Base-by-base conservation (phyloP, 2,888 invertebrate genomes). In the Panopea generosa region DNA sequence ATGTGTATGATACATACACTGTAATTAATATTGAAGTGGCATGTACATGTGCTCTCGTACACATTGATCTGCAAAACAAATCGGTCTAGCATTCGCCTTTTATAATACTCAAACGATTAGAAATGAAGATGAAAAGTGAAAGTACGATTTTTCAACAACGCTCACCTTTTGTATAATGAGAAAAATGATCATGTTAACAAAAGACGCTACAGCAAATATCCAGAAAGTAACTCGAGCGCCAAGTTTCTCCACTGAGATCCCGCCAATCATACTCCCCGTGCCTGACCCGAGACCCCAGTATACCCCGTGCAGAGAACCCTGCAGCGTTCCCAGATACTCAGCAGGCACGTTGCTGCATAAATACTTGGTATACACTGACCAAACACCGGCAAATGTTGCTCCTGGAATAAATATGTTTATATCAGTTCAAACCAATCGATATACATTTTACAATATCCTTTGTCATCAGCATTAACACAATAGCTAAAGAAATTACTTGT, bases 281-380 rank as follows among this genome's bases (percentile, higher is more conserved):
- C 84, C 84, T 2, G 77, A 65, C 2, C 84, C 81, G n/a, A 84
- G 66, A 7, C 84, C 83, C 84, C 84, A 84, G 61, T 83, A 84
- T 1, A 84, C 78, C 2, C 84, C 83, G 45, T 84, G 84, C n/a
- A 84, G 56, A 22, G 83, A 77, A 0, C 83, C 84, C 62, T 84
- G 84, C 52, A 84, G 59, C 2, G 83, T 83, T 1, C 82, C 82
- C 18, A 84, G 68, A 60, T 80, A 80, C 40, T 84, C 83, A 3
- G 67, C 67, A 0, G 83, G 83, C 9, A 84, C 71, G 18, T 62
- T 72, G 6, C 61, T 57, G 52, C 83, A 83, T 43, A 84, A 60
- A 49, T 84, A 82, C 11, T 78, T 80, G 2, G 70, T 77, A 29
- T 79, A 71, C 14, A 79, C 81, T 11, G 77, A 77, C 84, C 84